Percentiles rank a stretch among this genome's conserved stretches.
These are phyloP conservation scores for Rhadinocentrus ornatus DNA, from an alignment of 2,797 vertebrate species.

Conservation along the genomic window DNA sequence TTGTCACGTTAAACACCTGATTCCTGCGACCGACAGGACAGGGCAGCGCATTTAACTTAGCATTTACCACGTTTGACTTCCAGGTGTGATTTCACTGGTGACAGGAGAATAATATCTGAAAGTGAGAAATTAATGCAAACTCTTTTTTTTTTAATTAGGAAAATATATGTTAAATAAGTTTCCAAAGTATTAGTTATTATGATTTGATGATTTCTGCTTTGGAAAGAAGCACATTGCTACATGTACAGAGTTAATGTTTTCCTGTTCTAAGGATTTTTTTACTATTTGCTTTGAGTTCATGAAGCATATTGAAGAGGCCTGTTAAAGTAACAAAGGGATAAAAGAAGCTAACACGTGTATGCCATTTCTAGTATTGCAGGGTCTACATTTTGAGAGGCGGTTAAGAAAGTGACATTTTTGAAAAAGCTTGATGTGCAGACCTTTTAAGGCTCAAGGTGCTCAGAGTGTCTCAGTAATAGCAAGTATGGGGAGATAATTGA, in stretches of 20 bases:
- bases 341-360: constrained; percentile 36
- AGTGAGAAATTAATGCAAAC: constrained; percentile 26
- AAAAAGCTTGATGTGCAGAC: constrained; percentile 60
- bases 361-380: constrained; percentile 44
- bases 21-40: no score
- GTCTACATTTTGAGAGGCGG: constrained; percentile 62
- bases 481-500: constrained; percentile 81
- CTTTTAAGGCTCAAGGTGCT: constrained; percentile 69
- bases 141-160: neutral
- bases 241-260: constrained; percentile 5
- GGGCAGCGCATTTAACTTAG: no score
- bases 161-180: neutral
- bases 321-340: constrained; percentile 55
- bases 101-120: constrained; percentile 25
- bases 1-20: no score
- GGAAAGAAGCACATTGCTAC: constrained; percentile 4
- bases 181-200: constrained; percentile 5
- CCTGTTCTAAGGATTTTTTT: constrained; percentile 7
- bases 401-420: constrained; percentile 76
- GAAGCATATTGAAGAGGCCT: constrained; percentile 10
- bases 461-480: constrained; percentile 73
- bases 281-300: constrained; percentile 9
- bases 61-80: no score
- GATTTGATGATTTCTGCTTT: constrained; percentile 11
- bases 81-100: constrained; percentile 24